These are phyloP conservation scores for Thamnophis elegans DNA, from an alignment of 2,797 vertebrate genomes.

Conservation along the genomic window DNA sequence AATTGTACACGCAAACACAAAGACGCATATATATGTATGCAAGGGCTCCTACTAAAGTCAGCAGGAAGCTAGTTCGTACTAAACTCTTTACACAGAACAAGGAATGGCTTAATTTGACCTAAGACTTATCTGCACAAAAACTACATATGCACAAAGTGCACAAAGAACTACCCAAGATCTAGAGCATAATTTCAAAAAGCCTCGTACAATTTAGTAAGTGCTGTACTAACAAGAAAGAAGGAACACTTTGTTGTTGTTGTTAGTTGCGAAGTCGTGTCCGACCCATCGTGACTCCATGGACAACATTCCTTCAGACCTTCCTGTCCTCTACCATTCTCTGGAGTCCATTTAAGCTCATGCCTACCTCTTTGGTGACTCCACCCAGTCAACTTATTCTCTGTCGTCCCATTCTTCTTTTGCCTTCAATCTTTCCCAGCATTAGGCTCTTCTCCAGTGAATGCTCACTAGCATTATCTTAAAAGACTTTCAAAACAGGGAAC, in stretches of 20 bases:
- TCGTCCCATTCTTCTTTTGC: too few relatives aligned
- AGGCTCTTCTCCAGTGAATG: not conserved
- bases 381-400: too few relatives aligned
- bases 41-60: not conserved
- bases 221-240: constrained; percentile 1
- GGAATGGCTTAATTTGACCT: not conserved
- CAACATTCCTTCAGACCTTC: too few relatives aligned
- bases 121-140: not conserved
- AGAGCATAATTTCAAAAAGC: not conserved
- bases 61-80: not conserved
- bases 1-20: not conserved
- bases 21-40: not conserved
- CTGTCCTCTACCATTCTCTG: too few relatives aligned
- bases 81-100: not conserved
- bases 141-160: not conserved
- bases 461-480: not conserved
- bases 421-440: too few relatives aligned
- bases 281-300: too few relatives aligned
- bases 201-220: not conserved
- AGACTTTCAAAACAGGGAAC: not conserved
- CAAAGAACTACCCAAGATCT: not conserved
- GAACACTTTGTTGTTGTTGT: not conserved
- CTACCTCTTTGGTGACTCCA: too few relatives aligned
- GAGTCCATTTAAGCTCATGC: too few relatives aligned
- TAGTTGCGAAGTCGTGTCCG: too few relatives aligned